These are phyloP conservation scores for Remorina albescens DNA, from an alignment of 2,797 vertebrate genomes.

Conservation along the genomic window DNA sequence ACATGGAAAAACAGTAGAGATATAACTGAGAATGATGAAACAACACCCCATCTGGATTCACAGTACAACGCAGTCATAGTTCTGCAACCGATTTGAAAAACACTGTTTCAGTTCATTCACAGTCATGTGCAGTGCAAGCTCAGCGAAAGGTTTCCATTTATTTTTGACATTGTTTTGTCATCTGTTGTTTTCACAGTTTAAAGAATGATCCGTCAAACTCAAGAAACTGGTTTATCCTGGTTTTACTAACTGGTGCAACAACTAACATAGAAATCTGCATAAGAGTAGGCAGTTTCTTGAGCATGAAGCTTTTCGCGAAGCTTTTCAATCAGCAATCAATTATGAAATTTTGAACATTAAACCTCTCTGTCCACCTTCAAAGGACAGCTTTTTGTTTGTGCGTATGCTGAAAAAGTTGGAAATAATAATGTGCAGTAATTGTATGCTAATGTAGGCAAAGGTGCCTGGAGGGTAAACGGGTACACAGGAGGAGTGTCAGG, in stretches of 20 bases:
- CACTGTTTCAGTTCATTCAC: neutral
- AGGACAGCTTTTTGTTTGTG: neutral
- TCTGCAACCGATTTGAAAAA: neutral
- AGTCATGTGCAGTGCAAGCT: neutral
- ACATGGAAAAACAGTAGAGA: neutral
- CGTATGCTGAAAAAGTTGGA: slow-evolving; percentile 24
- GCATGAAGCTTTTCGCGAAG: too few relatives aligned
- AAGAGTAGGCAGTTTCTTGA: neutral
- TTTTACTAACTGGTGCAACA: neutral
- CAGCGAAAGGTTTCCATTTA: neutral
- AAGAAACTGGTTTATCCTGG: neutral
- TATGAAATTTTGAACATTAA: neutral
- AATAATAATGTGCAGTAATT: slow-evolving; percentile 59
- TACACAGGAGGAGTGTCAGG: slow-evolving; percentile 69
- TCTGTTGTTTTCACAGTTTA: neutral
- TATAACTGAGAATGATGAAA: too few relatives aligned
- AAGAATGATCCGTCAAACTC: neutral
- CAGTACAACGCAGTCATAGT: too few relatives aligned
- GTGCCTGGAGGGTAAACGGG: slow-evolving; percentile 74
- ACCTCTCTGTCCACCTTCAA: neutral
- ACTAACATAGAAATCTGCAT: neutral
- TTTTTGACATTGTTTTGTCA: neutral
- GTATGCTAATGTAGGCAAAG: slow-evolving; percentile 69
- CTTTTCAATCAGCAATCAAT: too few relatives aligned
- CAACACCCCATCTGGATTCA: neutral